These are phyloP conservation scores for Microplitis mediator DNA, from an alignment of 1,140 invertebrate genomes.

Conservation along the genomic window DNA sequence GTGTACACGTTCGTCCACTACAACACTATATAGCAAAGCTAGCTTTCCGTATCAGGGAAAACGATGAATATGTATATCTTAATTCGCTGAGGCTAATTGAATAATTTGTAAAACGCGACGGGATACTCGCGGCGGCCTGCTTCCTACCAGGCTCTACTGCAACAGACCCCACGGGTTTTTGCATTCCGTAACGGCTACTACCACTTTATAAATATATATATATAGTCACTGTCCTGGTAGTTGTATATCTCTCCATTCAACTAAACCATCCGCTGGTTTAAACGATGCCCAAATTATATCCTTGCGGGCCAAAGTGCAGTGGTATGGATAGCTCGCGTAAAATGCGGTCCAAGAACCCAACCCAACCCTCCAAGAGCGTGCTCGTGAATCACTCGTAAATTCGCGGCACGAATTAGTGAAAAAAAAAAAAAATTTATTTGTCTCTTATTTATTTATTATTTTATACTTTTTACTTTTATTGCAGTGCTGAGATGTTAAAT, in stretches of 20 bases:
- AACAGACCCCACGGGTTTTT: not conserved
- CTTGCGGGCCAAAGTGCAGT: constrained; percentile 19
- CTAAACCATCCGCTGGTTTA: not conserved
- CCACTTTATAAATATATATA: not conserved
- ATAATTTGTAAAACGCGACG: constrained; percentile 63
- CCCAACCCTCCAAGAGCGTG: not conserved
- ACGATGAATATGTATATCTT: constrained; percentile 63
- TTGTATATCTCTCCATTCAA: too few relatives aligned
- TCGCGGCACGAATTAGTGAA: too few relatives aligned
- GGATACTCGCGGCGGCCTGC: constrained; percentile 14
- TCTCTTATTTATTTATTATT: too few relatives aligned
- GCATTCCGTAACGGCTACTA: not conserved
- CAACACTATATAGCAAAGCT: not conserved
- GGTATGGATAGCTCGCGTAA: constrained; percentile 43
- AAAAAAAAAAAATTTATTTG: too few relatives aligned
- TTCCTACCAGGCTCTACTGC: not conserved
- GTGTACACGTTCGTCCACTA: not conserved
- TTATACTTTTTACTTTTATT: too few relatives aligned
- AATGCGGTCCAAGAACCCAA: constrained; percentile 32
- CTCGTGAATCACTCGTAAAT: constrained; percentile 8
- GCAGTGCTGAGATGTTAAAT: too few relatives aligned
- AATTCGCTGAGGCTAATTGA: constrained; percentile 63
- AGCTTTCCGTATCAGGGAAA: constrained; percentile 49
- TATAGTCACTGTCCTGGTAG: not conserved
- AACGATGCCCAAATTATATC: constrained; percentile 17